These are phyloP conservation scores for Eremobia ochroleuca DNA, from an alignment of 2,888 invertebrate species.

Conservation along the genomic window DNA sequence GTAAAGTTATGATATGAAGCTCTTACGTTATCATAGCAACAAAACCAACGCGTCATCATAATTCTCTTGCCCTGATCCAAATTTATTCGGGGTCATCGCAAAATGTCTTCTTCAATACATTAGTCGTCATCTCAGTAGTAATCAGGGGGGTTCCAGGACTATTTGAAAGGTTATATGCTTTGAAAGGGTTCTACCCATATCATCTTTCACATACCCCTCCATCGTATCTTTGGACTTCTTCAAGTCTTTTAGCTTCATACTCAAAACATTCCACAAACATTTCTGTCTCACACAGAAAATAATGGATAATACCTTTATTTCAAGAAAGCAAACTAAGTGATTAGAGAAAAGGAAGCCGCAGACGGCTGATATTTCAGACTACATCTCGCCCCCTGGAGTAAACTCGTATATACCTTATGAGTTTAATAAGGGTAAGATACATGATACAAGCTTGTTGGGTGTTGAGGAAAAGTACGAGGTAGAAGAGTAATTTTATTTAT, in stretches of 20 bases:
- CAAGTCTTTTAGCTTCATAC: background rate
- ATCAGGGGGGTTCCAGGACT: no score
- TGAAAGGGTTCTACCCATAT: background rate
- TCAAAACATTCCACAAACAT: background rate
- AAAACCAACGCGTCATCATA: no score
- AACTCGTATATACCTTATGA: constrained; percentile 7
- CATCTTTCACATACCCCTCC: background rate
- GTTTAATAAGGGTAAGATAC: constrained; percentile 42
- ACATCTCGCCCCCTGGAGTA: constrained; percentile 20
- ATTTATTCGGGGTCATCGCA: no score
- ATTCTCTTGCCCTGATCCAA: no score
- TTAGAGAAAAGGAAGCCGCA: constrained; percentile 23
- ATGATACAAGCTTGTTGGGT: constrained; percentile 20
- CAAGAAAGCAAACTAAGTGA: constrained; percentile 37
- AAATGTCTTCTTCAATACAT: no score
- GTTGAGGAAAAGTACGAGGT: constrained; percentile 16
- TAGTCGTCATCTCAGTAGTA: no score
- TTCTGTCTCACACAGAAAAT: background rate
- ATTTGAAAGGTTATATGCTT: no score
- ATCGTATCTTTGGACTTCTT: background rate
- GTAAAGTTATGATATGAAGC: background rate
- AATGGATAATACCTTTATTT: background rate
- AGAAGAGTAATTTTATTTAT: no score
- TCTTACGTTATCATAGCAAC: background rate
- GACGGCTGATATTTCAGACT: constrained; percentile 49